Evolutionary conservation across 2,113 vertebrate genomes (phyloP).

Genomic region (Dasyurus viverrinus): DNA sequence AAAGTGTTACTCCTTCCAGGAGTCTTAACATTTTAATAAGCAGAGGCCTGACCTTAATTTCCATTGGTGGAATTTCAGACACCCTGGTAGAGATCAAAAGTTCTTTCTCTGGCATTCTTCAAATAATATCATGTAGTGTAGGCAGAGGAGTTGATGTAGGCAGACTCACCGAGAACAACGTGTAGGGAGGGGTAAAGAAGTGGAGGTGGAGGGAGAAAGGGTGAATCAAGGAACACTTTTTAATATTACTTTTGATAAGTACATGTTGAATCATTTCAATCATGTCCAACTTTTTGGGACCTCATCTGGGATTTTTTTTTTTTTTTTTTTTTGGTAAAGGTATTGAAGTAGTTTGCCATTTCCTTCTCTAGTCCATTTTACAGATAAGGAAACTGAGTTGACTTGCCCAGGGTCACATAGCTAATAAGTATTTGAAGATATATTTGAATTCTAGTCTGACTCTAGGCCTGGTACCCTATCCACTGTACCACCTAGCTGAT

Average conservation of each 20-base stretch:
- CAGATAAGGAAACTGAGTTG: background rate
- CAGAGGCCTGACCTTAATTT: background rate
- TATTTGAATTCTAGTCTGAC: background rate
- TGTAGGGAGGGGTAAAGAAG: background rate
- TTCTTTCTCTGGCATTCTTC: background rate
- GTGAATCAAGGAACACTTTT: background rate
- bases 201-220: background rate
- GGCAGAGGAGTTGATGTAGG: background rate
- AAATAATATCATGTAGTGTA: background rate
- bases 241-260: background rate
- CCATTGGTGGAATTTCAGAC: background rate
- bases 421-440: background rate
- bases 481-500: background rate
- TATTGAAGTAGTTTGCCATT: background rate
- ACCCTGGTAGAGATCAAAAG: background rate
- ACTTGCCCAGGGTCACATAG: background rate
- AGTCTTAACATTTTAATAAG: background rate
- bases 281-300: background rate
- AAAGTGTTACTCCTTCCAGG: constrained; percentile 2
- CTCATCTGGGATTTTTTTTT: background rate
- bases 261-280: background rate
- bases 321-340: background rate
- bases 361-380: background rate
- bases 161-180: background rate
- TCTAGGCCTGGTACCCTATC: background rate